Evolutionary conservation across 2,888 invertebrate species (phyloP), one percentile per base, ranked within the genome.

Genomic region (Aleiodes testaceus): DNA sequence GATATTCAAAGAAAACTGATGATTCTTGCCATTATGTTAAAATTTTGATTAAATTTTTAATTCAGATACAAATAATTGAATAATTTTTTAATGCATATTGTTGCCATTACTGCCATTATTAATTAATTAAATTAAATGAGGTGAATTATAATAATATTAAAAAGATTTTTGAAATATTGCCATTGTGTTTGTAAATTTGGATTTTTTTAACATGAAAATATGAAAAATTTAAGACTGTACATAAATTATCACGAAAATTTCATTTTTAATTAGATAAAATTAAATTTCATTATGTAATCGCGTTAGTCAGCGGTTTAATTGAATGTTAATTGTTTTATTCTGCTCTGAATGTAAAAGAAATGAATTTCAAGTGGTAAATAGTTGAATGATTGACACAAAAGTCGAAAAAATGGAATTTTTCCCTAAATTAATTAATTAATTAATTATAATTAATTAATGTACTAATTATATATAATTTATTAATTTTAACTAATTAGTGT

Each of bases 101-200:
- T 81, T 80, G 78, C 75, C 78, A 76, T 69, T 75, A 85, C 84
- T 85, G 84, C 84, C 84, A 83, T 79, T 83, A 79, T 72, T 76
- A 59, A 75, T 66, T 67, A 74, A 71, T 70, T 70, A 74, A 72
- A 67, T 75, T 73, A 74, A 72, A 36, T 6, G 73, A 65, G 16
- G 30, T 47, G 3, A 26, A 71, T 67, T 59, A n/a, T n/a, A n/a
- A n/a, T n/a, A 9, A 63, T 59, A 52, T 11, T 67, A 65, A 64
- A 65, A 64, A 59, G 70, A 49, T 45, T 68, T 72, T 63, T 74
- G 67, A 16, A 36, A 36, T 36, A 36, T 75, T 69, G 73, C 1
- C 18, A 66, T 52, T 9, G 16, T 9, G 30, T 63, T 66, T 61
- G 36, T 22, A n/a, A 55, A 65, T 53, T 63, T 42, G 2, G 44